Evolutionary conservation across 2,888 invertebrate species (phyloP).

Genomic region (Protodeltote pygarga): DNA sequence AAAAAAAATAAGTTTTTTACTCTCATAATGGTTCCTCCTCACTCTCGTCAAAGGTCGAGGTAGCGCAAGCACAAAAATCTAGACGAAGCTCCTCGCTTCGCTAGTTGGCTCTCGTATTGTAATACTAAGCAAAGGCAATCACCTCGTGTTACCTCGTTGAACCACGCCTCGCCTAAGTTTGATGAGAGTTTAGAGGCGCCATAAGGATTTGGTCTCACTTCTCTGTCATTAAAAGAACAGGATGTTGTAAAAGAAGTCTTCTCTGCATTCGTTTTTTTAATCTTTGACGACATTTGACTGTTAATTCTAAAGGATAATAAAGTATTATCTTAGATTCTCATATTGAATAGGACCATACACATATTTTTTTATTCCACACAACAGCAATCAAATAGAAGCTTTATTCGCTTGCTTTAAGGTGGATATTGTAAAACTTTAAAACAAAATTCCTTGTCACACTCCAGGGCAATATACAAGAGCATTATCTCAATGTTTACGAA

Average conservation of each 20-base stretch:
- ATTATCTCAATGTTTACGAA: conserved; percentile 62
- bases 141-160: too few species aligned
- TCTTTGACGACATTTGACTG: background rate
- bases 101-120: too few species aligned
- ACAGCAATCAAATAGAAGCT: background rate
- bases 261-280: background rate
- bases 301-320: background rate
- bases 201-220: too few species aligned
- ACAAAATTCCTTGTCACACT: conserved; percentile 20
- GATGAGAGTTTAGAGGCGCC: too few species aligned
- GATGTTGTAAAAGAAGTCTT: conserved; percentile 19
- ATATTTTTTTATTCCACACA: background rate
- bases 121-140: too few species aligned
- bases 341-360: background rate
- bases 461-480: conserved; percentile 27
- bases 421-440: background rate
- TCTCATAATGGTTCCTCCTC: too few species aligned
- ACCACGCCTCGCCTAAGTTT: too few species aligned
- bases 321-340: conserved; percentile 18
- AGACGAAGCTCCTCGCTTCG: too few species aligned
- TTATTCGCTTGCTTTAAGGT: conserved; percentile 3
- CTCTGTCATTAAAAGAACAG: background rate
- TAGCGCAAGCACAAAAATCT: too few species aligned
- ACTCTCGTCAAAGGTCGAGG: too few species aligned
- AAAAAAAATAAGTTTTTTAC: too few species aligned